Conservation (phyloP, 2,888 invertebrate genomes). For the Merodon equestris region DNA sequence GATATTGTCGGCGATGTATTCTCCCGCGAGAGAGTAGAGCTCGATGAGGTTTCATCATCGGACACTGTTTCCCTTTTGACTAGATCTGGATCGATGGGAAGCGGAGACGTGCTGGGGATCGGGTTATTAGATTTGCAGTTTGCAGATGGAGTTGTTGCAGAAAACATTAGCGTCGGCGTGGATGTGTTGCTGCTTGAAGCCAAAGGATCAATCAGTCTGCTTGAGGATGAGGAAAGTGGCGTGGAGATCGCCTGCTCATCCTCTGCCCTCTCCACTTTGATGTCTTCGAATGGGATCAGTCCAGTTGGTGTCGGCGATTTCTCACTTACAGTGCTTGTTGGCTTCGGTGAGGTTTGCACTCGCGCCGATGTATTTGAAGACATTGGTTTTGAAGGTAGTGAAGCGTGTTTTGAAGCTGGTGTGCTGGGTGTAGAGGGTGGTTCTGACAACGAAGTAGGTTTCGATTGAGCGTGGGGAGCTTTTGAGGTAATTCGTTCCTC, state of each 20-base stretch:
- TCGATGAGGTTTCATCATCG: constrained; percentile 72
- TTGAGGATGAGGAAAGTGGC: background rate
- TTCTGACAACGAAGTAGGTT: constrained; percentile 9
- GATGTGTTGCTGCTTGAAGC: background rate
- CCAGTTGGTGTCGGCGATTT: constrained; percentile 16
- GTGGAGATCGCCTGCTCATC: constrained; percentile 19
- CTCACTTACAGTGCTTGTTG: background rate
- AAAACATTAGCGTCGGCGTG: background rate
- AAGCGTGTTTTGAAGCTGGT: background rate
- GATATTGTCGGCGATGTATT: background rate
- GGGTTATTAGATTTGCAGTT: background rate
- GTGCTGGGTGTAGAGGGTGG: background rate
- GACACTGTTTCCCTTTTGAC: constrained; percentile 74
- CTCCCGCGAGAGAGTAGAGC: constrained; percentile 12
- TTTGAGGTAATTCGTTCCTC: constrained; percentile 13
- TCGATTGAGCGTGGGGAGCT: constrained; percentile 12
- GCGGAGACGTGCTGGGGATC: background rate
- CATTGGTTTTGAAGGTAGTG: background rate
- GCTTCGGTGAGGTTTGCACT: background rate
- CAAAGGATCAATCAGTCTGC: constrained; percentile 7
- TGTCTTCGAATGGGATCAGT: constrained; percentile 69
- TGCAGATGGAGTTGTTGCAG: background rate
- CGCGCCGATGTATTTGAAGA: background rate
- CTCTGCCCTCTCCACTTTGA: constrained; percentile 68
- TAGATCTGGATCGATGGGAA: constrained; percentile 29